Conservation (phyloP, 2,113 vertebrate species). For the Onychostruthus taczanowskii region DNA sequence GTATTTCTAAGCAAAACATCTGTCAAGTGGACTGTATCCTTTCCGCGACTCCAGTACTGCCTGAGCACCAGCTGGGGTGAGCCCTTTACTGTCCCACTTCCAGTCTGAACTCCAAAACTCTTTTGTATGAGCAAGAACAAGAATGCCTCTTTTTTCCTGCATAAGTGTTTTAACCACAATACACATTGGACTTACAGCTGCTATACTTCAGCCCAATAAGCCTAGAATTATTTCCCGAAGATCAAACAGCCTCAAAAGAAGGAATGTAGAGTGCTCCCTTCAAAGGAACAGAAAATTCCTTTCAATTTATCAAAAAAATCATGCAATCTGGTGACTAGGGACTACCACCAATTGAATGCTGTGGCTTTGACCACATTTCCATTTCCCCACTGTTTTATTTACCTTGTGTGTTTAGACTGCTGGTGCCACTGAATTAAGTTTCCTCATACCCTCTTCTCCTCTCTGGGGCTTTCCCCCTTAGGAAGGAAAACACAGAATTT, state of each 20-base stretch:
- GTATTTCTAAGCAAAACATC: slow-evolving; percentile 82
- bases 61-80: background rate
- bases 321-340: background rate
- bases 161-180: background rate
- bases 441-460: background rate
- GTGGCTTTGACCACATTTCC: background rate
- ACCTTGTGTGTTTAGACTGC: background rate
- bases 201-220: background rate
- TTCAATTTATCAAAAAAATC: background rate
- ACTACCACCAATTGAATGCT: background rate
- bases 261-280: background rate
- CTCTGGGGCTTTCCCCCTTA: background rate
- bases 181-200: background rate
- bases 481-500: background rate
- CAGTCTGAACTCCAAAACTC: background rate
- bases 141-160: background rate
- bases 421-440: background rate
- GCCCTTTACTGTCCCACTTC: background rate
- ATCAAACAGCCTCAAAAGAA: background rate
- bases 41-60: background rate
- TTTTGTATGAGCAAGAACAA: background rate
- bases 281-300: background rate
- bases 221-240: background rate
- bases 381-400: background rate
- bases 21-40: background rate